Evolutionary conservation across 2,797 vertebrate genomes (phyloP), one percentile per base, ranked within the genome.

Genomic region (Syngnathus acus): DNA sequence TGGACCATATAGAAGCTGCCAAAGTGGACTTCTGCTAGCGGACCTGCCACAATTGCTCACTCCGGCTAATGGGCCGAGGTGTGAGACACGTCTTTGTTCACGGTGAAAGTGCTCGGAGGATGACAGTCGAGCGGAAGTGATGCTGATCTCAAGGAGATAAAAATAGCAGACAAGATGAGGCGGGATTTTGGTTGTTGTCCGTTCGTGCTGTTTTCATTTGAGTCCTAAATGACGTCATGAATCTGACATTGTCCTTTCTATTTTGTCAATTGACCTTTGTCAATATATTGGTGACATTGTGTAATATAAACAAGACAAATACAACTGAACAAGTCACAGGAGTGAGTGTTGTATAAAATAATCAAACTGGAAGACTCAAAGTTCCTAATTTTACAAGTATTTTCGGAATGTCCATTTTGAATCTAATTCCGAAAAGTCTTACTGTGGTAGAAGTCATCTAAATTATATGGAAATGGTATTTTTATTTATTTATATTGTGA

Each of bases 1-100:
- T 66, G 60, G 55, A 38, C 70, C 67, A 80, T 70, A 74, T 81
- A 80, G 55, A 63, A 47, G 69, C 6, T n/a, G 67, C 58, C 69
- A 54, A 38, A 61, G 69, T 67, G 64, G 70, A 74, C 68, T 45
- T 23, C 60, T 50, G 42, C 68, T 55, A 64, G 62, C 16, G 67
- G 70, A 70, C 69, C 68, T 72, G 73, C 70, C 70, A 64, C 68
- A 70, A 72, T 78, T 77, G 14, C 71, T 88, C 78, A 82, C 40
- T 57, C 72, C 26, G 11, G 58, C 67, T 78, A 80, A 79, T 37
- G 1, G 62, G 64, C 61, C 5, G 40, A 5, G 50, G n/a, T 54
- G 62, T 21, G 63, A 69, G 62, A 38, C n/a, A 6, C 26, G 9
- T 26, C 47, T 51, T 51, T 63, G 66, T 58, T 75, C 62, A 65